Percentiles rank a stretch among this genome's conserved stretches.
Conservation (phyloP, 1,140 invertebrate genomes). For the Achroia grisella region DNA sequence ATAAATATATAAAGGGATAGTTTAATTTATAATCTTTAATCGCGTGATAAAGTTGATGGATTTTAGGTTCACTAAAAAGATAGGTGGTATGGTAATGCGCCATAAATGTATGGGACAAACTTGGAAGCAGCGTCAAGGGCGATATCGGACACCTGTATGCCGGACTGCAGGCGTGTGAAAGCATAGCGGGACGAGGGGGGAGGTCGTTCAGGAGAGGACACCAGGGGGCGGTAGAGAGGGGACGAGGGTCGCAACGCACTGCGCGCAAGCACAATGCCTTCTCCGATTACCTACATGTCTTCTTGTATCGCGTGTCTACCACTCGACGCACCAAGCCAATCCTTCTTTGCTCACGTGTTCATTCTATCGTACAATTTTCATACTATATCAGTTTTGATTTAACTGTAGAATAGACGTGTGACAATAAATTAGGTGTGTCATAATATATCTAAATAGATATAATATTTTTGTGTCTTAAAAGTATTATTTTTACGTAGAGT, state of each 20-base stretch:
- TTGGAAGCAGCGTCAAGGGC: slow-evolving; percentile 61
- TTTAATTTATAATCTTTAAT: no score
- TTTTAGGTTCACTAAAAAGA: no score
- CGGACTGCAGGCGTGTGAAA: slow-evolving; percentile 67
- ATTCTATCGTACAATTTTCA: slow-evolving; percentile 58
- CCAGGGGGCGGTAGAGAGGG: slow-evolving; percentile 12
- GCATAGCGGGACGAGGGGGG: slow-evolving; percentile 21
- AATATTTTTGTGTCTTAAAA: no score
- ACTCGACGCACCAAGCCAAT: slow-evolving; percentile 33
- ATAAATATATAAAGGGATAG: no score
- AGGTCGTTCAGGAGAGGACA: slow-evolving; percentile 4
- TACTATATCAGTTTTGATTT: slow-evolving; percentile 32
- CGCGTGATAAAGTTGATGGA: no score
- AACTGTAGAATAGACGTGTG: no score
- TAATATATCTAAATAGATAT: no score
- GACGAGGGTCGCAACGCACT: slow-evolving; percentile 52
- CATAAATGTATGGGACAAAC: slow-evolving; percentile 39
- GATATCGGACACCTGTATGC: slow-evolving; percentile 67
- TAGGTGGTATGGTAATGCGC: no score
- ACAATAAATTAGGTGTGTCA: no score
- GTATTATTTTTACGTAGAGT: no score
- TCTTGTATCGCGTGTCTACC: slow-evolving; percentile 65
- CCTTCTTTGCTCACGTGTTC: slow-evolving; percentile 51
- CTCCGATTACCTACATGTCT: slow-evolving; percentile 65
- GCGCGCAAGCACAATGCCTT: slow-evolving; percentile 61